Evolutionary conservation across 2,888 invertebrate genomes (phyloP), one percentile per base, ranked within the genome.

Genomic region (Sclerodermus sp.): DNA sequence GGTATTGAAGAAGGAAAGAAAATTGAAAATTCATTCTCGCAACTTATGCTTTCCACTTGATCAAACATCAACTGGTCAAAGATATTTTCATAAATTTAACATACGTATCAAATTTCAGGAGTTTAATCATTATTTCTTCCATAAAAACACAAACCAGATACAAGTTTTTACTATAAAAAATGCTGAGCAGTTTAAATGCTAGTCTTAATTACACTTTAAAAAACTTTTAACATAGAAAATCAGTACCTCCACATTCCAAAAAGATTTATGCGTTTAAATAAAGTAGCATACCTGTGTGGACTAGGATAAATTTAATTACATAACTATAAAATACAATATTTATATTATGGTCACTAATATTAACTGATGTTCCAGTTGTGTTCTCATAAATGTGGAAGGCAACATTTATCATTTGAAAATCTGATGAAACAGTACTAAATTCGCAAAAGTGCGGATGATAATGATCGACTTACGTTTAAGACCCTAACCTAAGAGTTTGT

Each of bases 401-500:
- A 63, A 58, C 53, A 45, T 44, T 51, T 58, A 50, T 62, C 53
- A 46, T 62, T 51, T 55, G 55, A 48, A 57, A 58, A 60, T 51
- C 50, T 55, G 64, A 69, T 70, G 67, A 68, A 70, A 72, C 64
- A 64, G 67, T 70, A 67, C 64, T 68, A 63, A 57, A 67, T 67
- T 73, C 67, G 71, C 67, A 64, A 32, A 66, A 68, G 68, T 58
- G 71, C 68, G 64, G 66, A 73, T 73, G 73, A 77, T 68, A 68
- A 65, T 70, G 69, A 71, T 71, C 67, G 65, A 76, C 74, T 77
- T 74, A 74, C 67, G 66, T 60, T 66, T 71, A 71, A 64, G 65
- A 71, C 65, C 68, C 71, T 77, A 76, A 68, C 67, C 70, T 77
- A 76, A 68, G 58, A 68, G 65, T 69, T 71, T 61, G 62, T 70